phyloP scores from a whole-genome alignment of 2,113 vertebrate species.

The Gymnarchus niloticus region DNA sequence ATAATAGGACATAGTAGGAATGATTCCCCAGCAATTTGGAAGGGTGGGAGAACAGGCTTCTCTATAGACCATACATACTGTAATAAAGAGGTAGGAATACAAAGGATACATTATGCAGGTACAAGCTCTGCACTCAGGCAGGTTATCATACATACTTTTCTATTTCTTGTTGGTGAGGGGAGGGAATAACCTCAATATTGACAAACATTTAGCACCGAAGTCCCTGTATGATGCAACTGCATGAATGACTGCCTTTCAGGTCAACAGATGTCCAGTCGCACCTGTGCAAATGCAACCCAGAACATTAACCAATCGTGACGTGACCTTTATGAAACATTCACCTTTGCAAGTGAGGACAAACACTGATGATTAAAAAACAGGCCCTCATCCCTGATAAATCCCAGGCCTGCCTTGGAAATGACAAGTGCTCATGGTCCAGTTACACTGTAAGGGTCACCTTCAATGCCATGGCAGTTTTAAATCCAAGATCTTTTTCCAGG shows the following conservation, averaged over 20 bases:
- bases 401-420: not conserved
- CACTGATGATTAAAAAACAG: not conserved
- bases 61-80: not conserved
- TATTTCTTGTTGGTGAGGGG: not conserved
- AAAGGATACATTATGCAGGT: not conserved
- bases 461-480: not conserved
- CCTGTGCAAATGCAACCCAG: not conserved
- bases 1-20: not conserved
- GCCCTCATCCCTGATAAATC: not conserved
- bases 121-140: not conserved
- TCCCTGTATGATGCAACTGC: not conserved
- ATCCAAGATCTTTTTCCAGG: not conserved
- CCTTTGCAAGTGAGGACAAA: not conserved
- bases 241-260: not conserved
- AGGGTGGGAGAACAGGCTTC: not conserved
- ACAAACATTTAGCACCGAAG: conserved; percentile 15
- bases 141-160: not conserved
- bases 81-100: not conserved
- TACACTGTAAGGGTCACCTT: not conserved
- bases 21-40: too few relatives aligned
- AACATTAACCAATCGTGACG: not conserved
- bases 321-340: not conserved
- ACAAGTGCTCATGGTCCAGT: not conserved
- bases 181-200: conserved; percentile 14
- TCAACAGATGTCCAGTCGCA: not conserved